phyloP scores from a whole-genome alignment of 2,113 vertebrate genomes.

The Percina caprodes region DNA sequence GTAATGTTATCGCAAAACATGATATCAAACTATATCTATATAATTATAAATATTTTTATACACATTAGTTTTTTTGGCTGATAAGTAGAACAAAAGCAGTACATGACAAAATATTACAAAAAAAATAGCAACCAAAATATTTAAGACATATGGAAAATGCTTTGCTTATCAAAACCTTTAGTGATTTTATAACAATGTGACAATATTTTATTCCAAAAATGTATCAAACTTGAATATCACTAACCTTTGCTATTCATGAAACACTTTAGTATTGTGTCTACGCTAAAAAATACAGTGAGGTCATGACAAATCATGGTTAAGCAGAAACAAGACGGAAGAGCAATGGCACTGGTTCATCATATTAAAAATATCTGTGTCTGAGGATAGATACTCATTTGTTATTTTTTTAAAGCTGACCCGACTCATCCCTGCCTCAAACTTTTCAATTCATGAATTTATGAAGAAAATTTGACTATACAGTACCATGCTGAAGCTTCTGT shows the following conservation, averaged over 20 bases:
- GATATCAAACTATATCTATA: neutral
- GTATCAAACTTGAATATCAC: slow-evolving; percentile 38
- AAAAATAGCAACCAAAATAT: slow-evolving; percentile 8
- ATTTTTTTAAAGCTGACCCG: neutral
- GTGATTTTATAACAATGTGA: neutral
- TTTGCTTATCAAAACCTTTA: slow-evolving; percentile 20
- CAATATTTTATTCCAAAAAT: slow-evolving; percentile 28
- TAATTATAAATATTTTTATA: neutral
- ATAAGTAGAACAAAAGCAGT: slow-evolving; percentile 15
- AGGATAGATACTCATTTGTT: slow-evolving; percentile 6
- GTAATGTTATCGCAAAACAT: slow-evolving; percentile 9
- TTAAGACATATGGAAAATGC: slow-evolving; percentile 5
- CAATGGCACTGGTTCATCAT: slow-evolving; percentile 12
- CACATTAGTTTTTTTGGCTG: neutral
- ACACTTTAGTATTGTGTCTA: slow-evolving; percentile 33
- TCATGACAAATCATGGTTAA: slow-evolving; percentile 21
- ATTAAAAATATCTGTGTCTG: slow-evolving; percentile 60
- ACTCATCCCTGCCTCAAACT: slow-evolving; percentile 5
- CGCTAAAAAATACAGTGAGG: slow-evolving; percentile 37
- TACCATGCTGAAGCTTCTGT: neutral
- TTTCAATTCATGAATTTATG: neutral
- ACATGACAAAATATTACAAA: neutral
- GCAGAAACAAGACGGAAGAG: slow-evolving; percentile 18
- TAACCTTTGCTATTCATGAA: slow-evolving; percentile 24
- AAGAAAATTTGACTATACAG: neutral